These are phyloP conservation scores for Meleagris gallopavo DNA, from an alignment of 2,113 vertebrate genomes.

Conservation along the genomic window DNA sequence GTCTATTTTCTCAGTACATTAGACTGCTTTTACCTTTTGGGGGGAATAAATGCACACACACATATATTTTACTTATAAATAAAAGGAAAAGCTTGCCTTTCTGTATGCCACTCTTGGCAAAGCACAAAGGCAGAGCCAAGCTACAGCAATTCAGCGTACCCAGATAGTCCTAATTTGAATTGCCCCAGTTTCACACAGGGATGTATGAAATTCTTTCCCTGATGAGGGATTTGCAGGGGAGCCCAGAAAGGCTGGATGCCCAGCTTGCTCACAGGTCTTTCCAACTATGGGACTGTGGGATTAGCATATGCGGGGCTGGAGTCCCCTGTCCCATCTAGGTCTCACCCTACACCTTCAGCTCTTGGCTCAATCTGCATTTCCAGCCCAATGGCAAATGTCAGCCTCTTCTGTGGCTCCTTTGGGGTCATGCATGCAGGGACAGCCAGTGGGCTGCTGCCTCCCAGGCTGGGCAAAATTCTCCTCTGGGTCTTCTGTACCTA, in stretches of 20 bases:
- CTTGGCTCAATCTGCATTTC: background rate
- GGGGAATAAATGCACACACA: background rate
- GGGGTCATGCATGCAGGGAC: background rate
- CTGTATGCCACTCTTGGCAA: background rate
- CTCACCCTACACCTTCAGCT: rapidly evolving
- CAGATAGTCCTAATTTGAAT: background rate
- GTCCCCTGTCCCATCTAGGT: background rate
- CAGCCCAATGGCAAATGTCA: background rate
- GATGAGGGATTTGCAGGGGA: background rate
- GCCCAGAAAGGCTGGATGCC: background rate
- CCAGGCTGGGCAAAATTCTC: background rate
- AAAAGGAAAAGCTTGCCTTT: background rate
- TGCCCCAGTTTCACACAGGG: background rate
- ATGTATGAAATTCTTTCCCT: background rate
- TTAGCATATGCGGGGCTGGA: background rate
- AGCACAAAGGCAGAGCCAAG: background rate
- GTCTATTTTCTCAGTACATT: background rate
- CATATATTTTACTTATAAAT: background rate
- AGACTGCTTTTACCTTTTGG: background rate
- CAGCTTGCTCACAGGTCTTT: background rate
- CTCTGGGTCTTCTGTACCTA: background rate
- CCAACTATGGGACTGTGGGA: rapidly evolving
- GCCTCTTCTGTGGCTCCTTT: background rate
- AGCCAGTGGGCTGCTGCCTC: background rate
- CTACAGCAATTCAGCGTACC: background rate